Evolutionary conservation across 1,140 invertebrate species (phyloP), one percentile per base, ranked within the genome.

Genomic region (Solenopsis fugax): DNA sequence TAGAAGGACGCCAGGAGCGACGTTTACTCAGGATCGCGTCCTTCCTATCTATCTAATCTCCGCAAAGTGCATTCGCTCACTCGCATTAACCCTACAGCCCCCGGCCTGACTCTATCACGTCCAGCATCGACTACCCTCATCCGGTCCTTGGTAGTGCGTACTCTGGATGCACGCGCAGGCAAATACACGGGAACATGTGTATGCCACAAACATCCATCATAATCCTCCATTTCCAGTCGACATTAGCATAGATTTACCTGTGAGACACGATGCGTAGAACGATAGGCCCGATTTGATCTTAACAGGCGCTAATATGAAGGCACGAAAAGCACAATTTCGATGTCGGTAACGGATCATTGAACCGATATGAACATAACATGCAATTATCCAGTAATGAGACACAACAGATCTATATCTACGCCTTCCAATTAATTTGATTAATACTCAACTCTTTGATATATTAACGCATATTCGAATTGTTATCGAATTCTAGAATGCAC

Each of bases 11-110:
- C 18, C 10, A 16, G 10, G 24, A 60, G 24, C 80, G 18, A 73
- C 41, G 41, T 72, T 78, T 81, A 29, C 37, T 48, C 65, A 37
- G 37, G n/a, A 41, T 72, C 58, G 50, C 45, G 13, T 87, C 73
- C 86, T 88, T 87, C 77, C 50, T 56, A 71, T 37, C 80, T 76
- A 92, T 93, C 85, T 92, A 92, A 92, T 92, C 89, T 91, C 62
- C 76, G 88, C 21, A 81, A 92, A 91, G 90, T 93, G 88, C 89
- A 90, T 92, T 89, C 80, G 86, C 85, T 92, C 72, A 85, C 87
- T 90, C 75, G 81, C 86, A 89, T 89, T 90, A 90, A 89, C 72
- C 65, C 58, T 69, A 34, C 58, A 67, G 73, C 71, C 48, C 62
- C 65, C 50, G 69, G 37, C 71, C 37, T 77, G 58, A 86, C 77